phyloP scores from a whole-genome alignment of 2,888 invertebrate genomes.

The Rhagium mordax region DNA sequence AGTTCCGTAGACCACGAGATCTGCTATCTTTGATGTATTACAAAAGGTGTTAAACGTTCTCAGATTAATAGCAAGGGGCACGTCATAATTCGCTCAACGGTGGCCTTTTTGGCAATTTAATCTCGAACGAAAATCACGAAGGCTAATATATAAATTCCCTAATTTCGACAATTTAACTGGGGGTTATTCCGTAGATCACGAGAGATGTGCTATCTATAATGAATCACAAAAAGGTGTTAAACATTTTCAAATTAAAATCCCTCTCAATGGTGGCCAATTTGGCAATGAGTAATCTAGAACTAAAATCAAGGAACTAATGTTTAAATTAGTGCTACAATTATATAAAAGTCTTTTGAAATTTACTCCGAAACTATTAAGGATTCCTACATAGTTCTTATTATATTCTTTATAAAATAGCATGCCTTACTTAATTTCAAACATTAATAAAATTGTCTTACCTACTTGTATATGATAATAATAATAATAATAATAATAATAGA shows the following conservation, averaged over 20 bases:
- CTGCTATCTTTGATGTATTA: slow-evolving; percentile 54
- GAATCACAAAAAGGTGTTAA: slow-evolving; percentile 51
- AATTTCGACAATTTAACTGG: slow-evolving; percentile 43
- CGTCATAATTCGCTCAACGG: slow-evolving; percentile 37
- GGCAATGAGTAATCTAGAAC: slow-evolving; percentile 32
- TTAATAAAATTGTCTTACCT: too few relatives aligned
- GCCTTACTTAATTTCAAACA: too few relatives aligned
- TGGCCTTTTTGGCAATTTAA: slow-evolving; percentile 31
- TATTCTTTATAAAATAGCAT: too few relatives aligned
- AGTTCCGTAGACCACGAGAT: slow-evolving; percentile 42
- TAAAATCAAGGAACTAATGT: slow-evolving; percentile 42
- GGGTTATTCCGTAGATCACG: slow-evolving; percentile 33
- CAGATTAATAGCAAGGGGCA: slow-evolving; percentile 43
- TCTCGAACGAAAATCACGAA: slow-evolving; percentile 37
- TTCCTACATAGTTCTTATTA: too few relatives aligned
- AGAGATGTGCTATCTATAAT: slow-evolving; percentile 53
- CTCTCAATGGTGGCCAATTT: slow-evolving; percentile 25
- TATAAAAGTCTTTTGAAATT: too few relatives aligned
- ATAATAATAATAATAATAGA: too few relatives aligned
- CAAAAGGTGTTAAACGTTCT: slow-evolving; percentile 49
- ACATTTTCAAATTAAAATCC: slow-evolving; percentile 45
- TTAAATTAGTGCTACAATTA: slow-evolving; percentile 41
- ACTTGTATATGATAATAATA: too few relatives aligned
- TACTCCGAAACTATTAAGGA: slow-evolving; percentile 26
- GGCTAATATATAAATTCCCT: slow-evolving; percentile 44